Evolutionary conservation across 92 coral and sea anemone genomes (phyloP).

Genomic region (Zoanthus sociatus): DNA sequence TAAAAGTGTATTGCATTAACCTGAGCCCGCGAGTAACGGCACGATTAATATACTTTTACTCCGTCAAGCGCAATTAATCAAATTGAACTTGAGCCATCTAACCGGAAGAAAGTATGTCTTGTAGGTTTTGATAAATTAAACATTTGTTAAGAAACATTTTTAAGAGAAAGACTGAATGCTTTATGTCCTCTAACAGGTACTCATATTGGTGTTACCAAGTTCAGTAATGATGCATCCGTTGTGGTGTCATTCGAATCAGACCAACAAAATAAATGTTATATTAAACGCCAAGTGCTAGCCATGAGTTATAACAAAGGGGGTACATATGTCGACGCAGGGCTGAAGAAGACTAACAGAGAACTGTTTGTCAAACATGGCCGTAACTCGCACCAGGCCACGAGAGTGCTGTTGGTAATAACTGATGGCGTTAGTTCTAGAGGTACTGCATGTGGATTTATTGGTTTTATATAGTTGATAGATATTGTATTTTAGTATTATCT

Average conservation of each 20-base stretch:
- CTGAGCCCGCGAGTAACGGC: too few species aligned
- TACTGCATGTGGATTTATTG: not conserved
- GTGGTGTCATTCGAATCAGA: slow-evolving; percentile 19
- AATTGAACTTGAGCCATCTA: too few species aligned
- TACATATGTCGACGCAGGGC: slow-evolving; percentile 8
- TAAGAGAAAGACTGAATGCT: too few species aligned
- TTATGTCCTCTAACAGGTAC: not conserved
- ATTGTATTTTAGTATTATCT: too few species aligned
- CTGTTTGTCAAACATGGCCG: slow-evolving; percentile 18
- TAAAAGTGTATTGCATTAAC: too few species aligned
- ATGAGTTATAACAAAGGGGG: not conserved
- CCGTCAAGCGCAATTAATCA: too few species aligned
- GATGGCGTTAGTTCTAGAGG: slow-evolving; percentile 44
- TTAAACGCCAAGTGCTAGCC: slow-evolving; percentile 4
- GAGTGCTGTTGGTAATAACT: slow-evolving; percentile 30
- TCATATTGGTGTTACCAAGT: slow-evolving; percentile 27
- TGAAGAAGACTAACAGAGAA: not conserved
- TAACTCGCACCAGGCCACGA: slow-evolving; percentile 14
- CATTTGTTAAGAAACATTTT: too few species aligned
- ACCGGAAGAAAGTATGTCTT: too few species aligned
- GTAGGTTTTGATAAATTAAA: too few species aligned
- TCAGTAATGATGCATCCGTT: slow-evolving; percentile 7
- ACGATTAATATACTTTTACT: too few species aligned
- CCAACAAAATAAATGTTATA: not conserved
- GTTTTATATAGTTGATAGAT: too few species aligned